These are phyloP conservation scores for Pinctada fucata DNA, from an alignment of 2,888 invertebrate genomes.

Conservation along the genomic window DNA sequence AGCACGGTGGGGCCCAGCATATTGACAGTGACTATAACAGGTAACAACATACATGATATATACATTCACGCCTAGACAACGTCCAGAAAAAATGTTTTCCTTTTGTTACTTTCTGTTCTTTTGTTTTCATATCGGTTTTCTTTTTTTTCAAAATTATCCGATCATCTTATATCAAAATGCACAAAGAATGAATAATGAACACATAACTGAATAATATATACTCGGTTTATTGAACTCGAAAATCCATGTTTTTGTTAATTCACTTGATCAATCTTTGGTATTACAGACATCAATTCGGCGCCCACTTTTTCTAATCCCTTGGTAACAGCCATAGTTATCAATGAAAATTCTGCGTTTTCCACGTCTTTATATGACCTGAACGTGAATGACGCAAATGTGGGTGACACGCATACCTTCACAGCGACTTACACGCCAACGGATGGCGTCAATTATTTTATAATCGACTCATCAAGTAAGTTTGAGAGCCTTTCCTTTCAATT, in stretches of 20 bases:
- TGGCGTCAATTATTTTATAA: constrained; percentile 5
- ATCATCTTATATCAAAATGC: no score
- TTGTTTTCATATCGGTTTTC: no score
- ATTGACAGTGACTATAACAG: constrained; percentile 23
- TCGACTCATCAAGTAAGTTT: constrained; percentile 17
- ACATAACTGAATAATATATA: no score
- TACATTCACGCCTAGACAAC: no score
- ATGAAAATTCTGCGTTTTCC: constrained; percentile 14
- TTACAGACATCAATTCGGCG: constrained; percentile 24
- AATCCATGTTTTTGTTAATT: no score
- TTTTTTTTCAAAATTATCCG: not conserved
- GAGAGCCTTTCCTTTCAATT: not conserved
- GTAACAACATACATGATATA: no score
- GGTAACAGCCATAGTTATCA: constrained; percentile 10
- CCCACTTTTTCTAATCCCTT: constrained; percentile 23
- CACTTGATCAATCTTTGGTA: no score
- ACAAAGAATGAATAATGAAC: no score
- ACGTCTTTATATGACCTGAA: constrained; percentile 7
- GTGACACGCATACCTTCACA: constrained; percentile 24
- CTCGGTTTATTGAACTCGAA: no score
- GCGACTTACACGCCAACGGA: constrained; percentile 18
- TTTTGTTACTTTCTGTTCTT: no score
- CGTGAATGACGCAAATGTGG: constrained; percentile 17
- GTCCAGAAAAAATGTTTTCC: no score
- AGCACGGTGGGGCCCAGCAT: constrained; percentile 19